Conservation (phyloP, 2,113 vertebrate species). For the Gracilinanus agilis region DNA sequence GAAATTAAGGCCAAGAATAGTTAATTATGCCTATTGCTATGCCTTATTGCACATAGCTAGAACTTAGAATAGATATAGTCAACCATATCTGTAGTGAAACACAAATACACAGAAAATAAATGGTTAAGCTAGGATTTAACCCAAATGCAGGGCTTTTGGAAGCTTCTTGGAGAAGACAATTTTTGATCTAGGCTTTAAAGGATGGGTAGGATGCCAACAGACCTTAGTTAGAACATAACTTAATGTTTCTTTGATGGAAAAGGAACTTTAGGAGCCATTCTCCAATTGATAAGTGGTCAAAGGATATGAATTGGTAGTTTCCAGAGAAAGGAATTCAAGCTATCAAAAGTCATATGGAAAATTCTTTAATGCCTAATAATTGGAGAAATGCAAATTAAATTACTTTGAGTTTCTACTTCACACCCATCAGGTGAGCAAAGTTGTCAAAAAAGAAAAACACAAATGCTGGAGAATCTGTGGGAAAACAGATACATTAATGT, state of each 20-base stretch:
- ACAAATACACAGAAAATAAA: background rate
- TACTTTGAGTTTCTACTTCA: background rate
- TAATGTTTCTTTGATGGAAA: background rate
- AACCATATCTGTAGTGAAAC: background rate
- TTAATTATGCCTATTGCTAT: background rate
- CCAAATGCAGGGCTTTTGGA: background rate
- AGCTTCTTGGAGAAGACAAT: background rate
- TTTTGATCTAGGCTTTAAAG: background rate
- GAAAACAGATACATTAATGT: background rate
- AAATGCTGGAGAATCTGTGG: background rate
- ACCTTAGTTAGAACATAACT: background rate
- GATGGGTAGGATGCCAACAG: background rate
- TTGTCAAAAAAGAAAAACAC: background rate
- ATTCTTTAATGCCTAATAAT: background rate
- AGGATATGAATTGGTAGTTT: background rate
- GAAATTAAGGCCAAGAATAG: background rate
- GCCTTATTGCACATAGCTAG: background rate
- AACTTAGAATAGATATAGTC: background rate
- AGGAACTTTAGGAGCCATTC: background rate
- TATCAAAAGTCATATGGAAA: background rate
- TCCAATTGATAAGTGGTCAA: background rate
- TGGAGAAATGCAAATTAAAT: background rate
- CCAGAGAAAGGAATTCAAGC: background rate
- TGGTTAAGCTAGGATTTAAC: background rate
- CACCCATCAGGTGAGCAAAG: background rate